Percentiles rank a stretch among this genome's conserved stretches.
These are phyloP conservation scores for Pachyrhynchus sulphureomaculatus DNA, from an alignment of 1,140 invertebrate species.

Conservation along the genomic window DNA sequence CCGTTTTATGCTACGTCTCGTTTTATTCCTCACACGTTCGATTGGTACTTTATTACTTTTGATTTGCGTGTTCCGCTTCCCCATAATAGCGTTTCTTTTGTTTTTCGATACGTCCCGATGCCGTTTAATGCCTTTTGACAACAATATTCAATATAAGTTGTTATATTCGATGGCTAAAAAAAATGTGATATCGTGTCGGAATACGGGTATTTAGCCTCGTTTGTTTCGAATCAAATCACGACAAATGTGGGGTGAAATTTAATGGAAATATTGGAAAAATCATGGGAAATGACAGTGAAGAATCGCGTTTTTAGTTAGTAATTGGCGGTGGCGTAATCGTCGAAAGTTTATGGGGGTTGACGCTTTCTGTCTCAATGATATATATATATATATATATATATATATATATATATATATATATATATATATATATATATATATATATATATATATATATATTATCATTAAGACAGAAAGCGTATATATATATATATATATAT, in stretches of 20 bases:
- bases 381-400: too few relatives aligned
- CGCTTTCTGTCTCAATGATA: too few relatives aligned
- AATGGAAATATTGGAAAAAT: slow-evolving; percentile 6
- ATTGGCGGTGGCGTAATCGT: neutral
- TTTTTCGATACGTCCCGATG: slow-evolving; percentile 28
- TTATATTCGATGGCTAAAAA: slow-evolving; percentile 23
- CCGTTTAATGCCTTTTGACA: slow-evolving; percentile 29
- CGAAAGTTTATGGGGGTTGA: too few relatives aligned
- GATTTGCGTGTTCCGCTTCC: slow-evolving; percentile 28
- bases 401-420: too few relatives aligned
- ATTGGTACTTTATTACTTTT: slow-evolving; percentile 27
- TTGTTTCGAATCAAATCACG: slow-evolving; percentile 30
- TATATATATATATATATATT: too few relatives aligned
- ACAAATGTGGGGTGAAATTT: slow-evolving; percentile 10
- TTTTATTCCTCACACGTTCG: neutral
- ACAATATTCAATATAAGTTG: slow-evolving; percentile 35
- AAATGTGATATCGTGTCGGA: slow-evolving; percentile 24
- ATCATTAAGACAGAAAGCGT: too few relatives aligned
- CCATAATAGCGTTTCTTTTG: slow-evolving; percentile 30
- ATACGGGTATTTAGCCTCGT: slow-evolving; percentile 24
- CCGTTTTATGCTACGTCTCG: neutral
- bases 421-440: too few relatives aligned
- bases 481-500: too few relatives aligned
- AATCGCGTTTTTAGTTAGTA: neutral
- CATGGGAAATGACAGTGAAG: neutral